Conservation (phyloP, 2,113 vertebrate genomes). For the Eretmodus cyanostictus region DNA sequence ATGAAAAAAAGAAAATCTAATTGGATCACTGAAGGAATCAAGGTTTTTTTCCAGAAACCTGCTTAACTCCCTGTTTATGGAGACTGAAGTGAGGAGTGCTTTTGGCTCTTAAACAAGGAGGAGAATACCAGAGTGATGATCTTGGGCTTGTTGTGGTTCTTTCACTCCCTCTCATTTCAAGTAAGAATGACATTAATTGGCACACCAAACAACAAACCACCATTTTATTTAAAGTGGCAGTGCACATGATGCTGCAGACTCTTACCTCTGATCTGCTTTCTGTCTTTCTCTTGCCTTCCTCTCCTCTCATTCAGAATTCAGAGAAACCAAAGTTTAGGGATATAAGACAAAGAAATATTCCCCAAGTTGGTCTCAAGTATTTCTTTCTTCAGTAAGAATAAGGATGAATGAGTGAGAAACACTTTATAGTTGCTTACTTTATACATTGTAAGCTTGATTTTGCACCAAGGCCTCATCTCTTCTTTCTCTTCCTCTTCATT, state of each 20-base stretch:
- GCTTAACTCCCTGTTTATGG: not conserved
- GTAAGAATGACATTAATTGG: constrained; percentile 17
- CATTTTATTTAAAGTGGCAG: not conserved
- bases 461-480: not conserved
- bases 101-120: not conserved
- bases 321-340: constrained; percentile 6
- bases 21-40: not conserved
- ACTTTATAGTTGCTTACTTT: not conserved
- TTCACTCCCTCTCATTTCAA: constrained; percentile 18
- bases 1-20: not conserved
- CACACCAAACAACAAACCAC: not conserved
- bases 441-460: not conserved
- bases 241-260: not conserved
- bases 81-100: not conserved
- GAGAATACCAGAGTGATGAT: constrained; percentile 3
- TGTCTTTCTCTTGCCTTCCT: not conserved
- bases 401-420: not conserved
- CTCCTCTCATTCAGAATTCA: constrained; percentile 4
- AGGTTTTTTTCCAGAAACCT: constrained; percentile 12
- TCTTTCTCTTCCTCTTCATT: not conserved
- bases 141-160: not conserved
- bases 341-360: constrained; percentile 28
- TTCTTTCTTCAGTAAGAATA: not conserved
- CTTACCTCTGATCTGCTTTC: not conserved
- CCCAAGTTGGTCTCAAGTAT: not conserved